These are phyloP conservation scores for Takifugu rubripes DNA, from an alignment of 2,797 vertebrate genomes.

Conservation along the genomic window DNA sequence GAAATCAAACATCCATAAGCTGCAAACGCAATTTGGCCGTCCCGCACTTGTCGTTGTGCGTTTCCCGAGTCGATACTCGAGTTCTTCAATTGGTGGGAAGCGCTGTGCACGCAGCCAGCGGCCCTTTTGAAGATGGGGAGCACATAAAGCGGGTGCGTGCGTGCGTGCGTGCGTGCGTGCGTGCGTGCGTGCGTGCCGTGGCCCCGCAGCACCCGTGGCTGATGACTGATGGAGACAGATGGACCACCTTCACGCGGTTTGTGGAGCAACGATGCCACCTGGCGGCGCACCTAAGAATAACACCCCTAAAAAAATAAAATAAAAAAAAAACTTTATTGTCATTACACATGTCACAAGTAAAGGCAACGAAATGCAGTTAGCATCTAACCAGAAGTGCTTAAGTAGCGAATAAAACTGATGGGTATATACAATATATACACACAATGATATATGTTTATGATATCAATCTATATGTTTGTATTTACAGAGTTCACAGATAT, in stretches of 20 bases:
- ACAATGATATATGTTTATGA: too few relatives aligned
- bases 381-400: too few relatives aligned
- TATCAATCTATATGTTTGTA: too few relatives aligned
- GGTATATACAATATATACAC: too few relatives aligned
- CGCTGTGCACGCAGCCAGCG: conserved; percentile 4
- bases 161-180: conserved; percentile 21
- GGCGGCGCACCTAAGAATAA: conserved; percentile 33
- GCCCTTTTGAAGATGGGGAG: conserved; percentile 63
- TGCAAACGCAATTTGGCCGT: conserved; percentile 45
- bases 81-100: conserved; percentile 13
- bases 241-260: background rate
- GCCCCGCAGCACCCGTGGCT: conserved; percentile 43
- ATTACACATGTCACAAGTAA: too few relatives aligned
- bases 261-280: conserved; percentile 56
- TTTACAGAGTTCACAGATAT: too few relatives aligned
- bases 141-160: conserved; percentile 1
- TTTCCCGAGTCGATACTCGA: conserved; percentile 44
- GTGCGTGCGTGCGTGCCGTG: conserved; percentile 29
- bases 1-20: conserved; percentile 35
- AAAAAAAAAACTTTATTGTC: too few relatives aligned
- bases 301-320: accelerated
- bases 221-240: conserved; percentile 21
- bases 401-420: too few relatives aligned
- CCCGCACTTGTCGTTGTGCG: conserved; percentile 47
- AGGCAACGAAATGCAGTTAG: too few relatives aligned